Evolutionary conservation across 2,797 vertebrate genomes (phyloP).

Genomic region (Petrocephalus sullivani): DNA sequence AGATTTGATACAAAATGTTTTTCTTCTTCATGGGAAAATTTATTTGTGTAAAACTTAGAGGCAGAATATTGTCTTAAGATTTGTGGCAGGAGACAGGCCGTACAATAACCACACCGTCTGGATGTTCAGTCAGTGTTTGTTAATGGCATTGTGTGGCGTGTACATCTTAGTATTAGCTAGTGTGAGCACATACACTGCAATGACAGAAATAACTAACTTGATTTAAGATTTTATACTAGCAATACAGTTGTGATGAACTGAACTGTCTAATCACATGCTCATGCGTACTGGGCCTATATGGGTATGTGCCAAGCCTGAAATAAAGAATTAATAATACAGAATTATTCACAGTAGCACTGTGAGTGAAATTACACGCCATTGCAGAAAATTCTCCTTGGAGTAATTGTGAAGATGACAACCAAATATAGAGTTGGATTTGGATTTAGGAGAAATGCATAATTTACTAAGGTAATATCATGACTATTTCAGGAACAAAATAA

Average conservation of each 20-base stretch:
- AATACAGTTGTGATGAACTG: background rate
- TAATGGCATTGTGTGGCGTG: background rate
- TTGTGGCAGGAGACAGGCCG: background rate
- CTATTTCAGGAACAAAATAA: background rate
- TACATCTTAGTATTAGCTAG: background rate
- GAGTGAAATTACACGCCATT: background rate
- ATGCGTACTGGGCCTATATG: background rate
- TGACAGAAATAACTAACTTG: background rate
- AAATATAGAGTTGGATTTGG: background rate
- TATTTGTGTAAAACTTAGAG: background rate
- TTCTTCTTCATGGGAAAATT: background rate
- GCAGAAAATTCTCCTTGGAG: background rate
- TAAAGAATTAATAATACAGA: background rate
- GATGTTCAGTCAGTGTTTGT: background rate
- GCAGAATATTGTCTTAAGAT: background rate
- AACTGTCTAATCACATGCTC: background rate
- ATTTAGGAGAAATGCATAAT: background rate
- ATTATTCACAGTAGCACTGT: background rate
- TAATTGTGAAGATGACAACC: background rate
- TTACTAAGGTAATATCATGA: constrained; percentile 2
- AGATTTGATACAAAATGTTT: background rate
- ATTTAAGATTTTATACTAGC: background rate
- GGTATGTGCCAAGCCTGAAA: background rate
- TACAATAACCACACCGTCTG: background rate
- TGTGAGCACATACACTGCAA: background rate